Evolutionary conservation across 30 jellyfish, hydroid and myxozoan species (phyloP), one percentile per base, ranked within the genome.

Genomic region (Sanderia malayensis): DNA sequence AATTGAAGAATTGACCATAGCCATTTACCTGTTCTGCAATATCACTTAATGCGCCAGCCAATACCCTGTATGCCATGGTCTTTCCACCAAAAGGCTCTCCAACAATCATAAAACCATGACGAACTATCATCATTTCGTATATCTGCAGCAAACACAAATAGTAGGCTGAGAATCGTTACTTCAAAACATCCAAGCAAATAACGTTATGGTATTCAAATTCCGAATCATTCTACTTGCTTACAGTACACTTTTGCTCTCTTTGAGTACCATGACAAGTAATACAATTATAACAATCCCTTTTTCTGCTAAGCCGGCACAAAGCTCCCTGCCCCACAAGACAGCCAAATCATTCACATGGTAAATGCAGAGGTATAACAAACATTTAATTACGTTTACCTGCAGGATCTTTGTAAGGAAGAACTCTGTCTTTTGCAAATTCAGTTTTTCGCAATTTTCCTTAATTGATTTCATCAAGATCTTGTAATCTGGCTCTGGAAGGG

Each of bases 41-140:
- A 55, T 92, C 98, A 11, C 95, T 44, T 26, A 92, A 49, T 28
- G 98, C 98, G 34, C 79, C 76, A 37, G 98, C 96, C 20, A 92
- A 69, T 23, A 92, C 95, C 41, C 94, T 68, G 78, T 92, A 92
- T 4, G 98, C 98, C 88, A 78, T 85, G 11, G 98, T 92, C 77
- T 92, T 92, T 2, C 98, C 98, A 8, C 98, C 98, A 79, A 92
- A 92, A 21, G 98, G 98, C 44, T 92, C 98, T 10, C 98, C 98
- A 44, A 92, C 98, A 62, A 92, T 62, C 98, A 92, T 92, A 52
- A 92, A 92, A 23, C 98, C 98, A 74, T 92, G 98, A 0, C 98
- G 84, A 0, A 92, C 98, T 45, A 92, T 92, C 98, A 92, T 84
- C 98, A 92, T 92, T 49, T 92, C 98, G 61, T 92, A 92, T 6